These are phyloP conservation scores for Solen grandis DNA, from an alignment of 1,140 invertebrate genomes.

Conservation along the genomic window DNA sequence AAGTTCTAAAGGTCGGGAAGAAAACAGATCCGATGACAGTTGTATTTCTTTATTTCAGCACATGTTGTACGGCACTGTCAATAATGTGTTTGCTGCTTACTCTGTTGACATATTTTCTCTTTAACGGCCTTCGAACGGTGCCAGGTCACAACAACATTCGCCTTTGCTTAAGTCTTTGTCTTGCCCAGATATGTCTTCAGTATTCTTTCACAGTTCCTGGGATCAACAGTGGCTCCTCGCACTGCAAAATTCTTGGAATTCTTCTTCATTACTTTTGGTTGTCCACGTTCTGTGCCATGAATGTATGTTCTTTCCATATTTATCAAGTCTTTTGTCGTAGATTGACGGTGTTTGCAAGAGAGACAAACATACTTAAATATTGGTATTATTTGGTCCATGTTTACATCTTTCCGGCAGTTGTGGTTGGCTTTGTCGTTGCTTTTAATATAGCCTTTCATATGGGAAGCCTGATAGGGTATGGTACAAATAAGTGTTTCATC, in stretches of 20 bases:
- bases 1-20: no score
- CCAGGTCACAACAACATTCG: constrained; percentile 69
- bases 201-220: constrained; percentile 4
- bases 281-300: constrained; percentile 51
- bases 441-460: constrained; percentile 2
- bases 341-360: no score
- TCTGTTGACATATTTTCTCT: constrained; percentile 63
- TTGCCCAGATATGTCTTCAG: constrained; percentile 60
- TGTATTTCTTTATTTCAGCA: constrained; percentile 13
- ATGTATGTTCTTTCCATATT: constrained; percentile 62
- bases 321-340: constrained; percentile 18
- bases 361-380: not conserved
- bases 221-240: not conserved
- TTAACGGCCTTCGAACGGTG: constrained; percentile 62
- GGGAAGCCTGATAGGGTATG: constrained; percentile 14
- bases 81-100: constrained; percentile 59
- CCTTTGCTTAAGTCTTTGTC: constrained; percentile 59
- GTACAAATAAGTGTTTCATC: constrained; percentile 14
- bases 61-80: constrained; percentile 59
- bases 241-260: constrained; percentile 43
- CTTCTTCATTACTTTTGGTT: constrained; percentile 48
- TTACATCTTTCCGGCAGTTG: not conserved
- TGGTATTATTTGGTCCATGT: constrained; percentile 16
- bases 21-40: no score
- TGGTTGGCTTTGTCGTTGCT: not conserved